These are phyloP conservation scores for Phallusia fumigata DNA, from an alignment of 23 tunicate species.

Conservation along the genomic window DNA sequence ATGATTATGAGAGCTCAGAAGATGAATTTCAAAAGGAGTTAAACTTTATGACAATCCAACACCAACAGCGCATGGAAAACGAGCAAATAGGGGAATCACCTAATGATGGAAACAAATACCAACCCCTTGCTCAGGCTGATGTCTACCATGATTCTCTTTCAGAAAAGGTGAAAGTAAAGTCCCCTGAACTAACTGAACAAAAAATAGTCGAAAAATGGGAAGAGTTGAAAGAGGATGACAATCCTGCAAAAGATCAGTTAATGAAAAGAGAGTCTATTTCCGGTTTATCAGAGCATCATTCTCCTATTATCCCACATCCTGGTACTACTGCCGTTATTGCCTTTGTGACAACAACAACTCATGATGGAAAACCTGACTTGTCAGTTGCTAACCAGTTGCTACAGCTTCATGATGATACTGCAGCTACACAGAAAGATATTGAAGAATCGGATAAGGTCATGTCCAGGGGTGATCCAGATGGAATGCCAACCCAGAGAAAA, in stretches of 20 bases:
- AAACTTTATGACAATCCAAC: constrained; percentile 4
- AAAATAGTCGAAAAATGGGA: neutral
- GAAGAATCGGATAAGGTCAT: neutral
- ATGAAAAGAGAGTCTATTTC: constrained; percentile 24
- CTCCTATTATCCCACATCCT: neutral
- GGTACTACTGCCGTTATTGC: constrained; percentile 10
- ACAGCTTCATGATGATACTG: neutral
- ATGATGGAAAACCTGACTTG: neutral
- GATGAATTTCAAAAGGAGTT: constrained; percentile 51
- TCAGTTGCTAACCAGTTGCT: neutral
- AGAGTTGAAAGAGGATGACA: no score
- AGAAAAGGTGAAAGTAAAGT: neutral
- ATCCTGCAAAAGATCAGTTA: neutral
- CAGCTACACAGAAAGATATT: neutral
- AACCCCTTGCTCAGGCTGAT: neutral
- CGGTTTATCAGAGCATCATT: constrained; percentile 27
- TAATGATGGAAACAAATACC: neutral
- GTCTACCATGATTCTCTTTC: no score
- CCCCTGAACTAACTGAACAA: neutral
- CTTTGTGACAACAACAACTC: constrained; percentile 9
- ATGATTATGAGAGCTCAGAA: constrained; percentile 32
- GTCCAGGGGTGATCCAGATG: constrained; percentile 64
- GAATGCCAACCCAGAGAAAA: constrained; percentile 58
- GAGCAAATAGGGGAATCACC: neutral
- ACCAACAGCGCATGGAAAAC: neutral